phyloP scores from a whole-genome alignment of 2,888 invertebrate species.

The Cecidostiba fungosa region DNA sequence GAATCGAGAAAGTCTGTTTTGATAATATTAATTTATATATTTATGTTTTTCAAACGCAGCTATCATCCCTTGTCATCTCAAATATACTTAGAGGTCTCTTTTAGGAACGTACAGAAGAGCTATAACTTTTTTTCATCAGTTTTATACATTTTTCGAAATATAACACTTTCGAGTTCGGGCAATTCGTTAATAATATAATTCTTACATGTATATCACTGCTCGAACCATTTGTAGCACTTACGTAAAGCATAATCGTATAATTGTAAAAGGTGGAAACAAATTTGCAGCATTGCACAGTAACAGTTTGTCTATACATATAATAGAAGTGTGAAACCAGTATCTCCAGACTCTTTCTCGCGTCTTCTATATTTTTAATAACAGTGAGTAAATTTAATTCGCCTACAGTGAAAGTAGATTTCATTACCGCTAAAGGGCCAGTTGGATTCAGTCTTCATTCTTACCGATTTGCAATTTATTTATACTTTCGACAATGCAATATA shows the following conservation, averaged over 20 bases:
- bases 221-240: slow-evolving; percentile 32
- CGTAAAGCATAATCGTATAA: slow-evolving; percentile 38
- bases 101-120: slow-evolving; percentile 39
- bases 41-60: neutral
- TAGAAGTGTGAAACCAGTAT: slow-evolving; percentile 21
- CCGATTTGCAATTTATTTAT: slow-evolving; percentile 40
- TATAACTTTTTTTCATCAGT: slow-evolving; percentile 32
- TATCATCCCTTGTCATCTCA: neutral
- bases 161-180: neutral
- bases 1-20: neutral
- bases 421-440: slow-evolving; percentile 38
- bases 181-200: neutral
- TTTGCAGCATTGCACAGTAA: slow-evolving; percentile 50
- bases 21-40: neutral
- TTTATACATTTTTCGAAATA: slow-evolving; percentile 35
- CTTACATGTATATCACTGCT: slow-evolving; percentile 7
- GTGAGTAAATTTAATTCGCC: slow-evolving; percentile 38
- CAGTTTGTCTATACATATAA: slow-evolving; percentile 13
- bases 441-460: slow-evolving; percentile 51
- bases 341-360: neutral
- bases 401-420: slow-evolving; percentile 28
- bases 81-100: slow-evolving; percentile 21
- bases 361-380: slow-evolving; percentile 16
- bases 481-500: slow-evolving; percentile 25
- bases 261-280: slow-evolving; percentile 36